phyloP scores from a whole-genome alignment of 2,797 vertebrate species.

The Octomys mimax region DNA sequence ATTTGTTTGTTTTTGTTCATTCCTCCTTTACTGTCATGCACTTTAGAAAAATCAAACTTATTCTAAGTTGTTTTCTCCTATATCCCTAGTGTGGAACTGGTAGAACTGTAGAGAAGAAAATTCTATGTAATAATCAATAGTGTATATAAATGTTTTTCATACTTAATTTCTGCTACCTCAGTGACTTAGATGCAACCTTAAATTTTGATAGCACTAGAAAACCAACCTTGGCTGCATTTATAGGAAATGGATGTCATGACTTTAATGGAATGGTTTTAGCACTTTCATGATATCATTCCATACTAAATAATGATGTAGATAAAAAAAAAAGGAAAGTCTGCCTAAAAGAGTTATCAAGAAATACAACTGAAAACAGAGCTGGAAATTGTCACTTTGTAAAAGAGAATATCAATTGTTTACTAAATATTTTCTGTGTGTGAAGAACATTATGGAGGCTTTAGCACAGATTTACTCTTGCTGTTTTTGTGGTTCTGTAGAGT shows the following conservation, averaged over 20 bases:
- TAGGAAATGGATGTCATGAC: neutral
- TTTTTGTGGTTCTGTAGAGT: neutral
- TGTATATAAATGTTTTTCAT: neutral
- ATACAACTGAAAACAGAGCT: neutral
- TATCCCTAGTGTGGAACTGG: neutral
- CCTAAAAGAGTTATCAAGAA: neutral
- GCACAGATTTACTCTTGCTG: neutral
- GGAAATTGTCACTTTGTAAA: neutral
- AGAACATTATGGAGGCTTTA: neutral
- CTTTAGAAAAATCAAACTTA: neutral
- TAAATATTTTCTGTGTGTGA: neutral
- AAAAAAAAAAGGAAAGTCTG: neutral
- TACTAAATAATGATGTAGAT: neutral
- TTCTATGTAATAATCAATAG: neutral
- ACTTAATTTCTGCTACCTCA: neutral
- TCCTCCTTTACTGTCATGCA: neutral
- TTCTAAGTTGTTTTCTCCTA: neutral
- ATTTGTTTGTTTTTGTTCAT: neutral
- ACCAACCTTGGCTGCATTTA: neutral
- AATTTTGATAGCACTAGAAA: neutral
- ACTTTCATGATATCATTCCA: neutral
- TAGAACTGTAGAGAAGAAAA: neutral
- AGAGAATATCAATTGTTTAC: neutral
- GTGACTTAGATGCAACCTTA: neutral
- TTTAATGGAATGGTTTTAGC: neutral